Evolutionary conservation across 2,797 vertebrate species (phyloP), one percentile per base, ranked within the genome.

Genomic region (Chelon labrosus): DNA sequence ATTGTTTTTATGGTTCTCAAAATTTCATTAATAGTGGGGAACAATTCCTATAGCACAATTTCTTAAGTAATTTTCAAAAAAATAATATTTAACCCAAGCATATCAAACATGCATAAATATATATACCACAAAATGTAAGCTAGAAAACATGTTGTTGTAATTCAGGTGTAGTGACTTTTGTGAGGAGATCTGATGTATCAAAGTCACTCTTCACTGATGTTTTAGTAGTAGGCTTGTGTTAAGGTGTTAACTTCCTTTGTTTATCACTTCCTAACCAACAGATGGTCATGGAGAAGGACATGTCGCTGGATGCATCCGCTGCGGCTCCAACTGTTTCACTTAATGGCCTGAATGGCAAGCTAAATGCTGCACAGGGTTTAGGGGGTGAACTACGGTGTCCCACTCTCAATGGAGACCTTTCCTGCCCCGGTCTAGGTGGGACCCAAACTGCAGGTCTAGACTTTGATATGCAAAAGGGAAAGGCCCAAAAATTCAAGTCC

Each of bases 381-480:
- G 82, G 67, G 54, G 77, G 77, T 78, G 67, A 79, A 73, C 77
- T 92, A 16, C 73, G 50, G 72, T 44, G 62, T 50, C 86, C 90
- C 7, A 78, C 65, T 69, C 25, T 93, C 19, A 93, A 93, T 67
- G 90, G 90, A 83, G 85, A 89, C 44, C 58, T 89, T 70, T 85
- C 89, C 8, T 73, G 57, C 77, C 13, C 89, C 7, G 73, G 71
- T 53, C 37, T 90, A 13, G 82, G 85, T 22, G 69, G 41, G 0
- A 75, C 70, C 14, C 7, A 84, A 81, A 61, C 90, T 93, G 50
- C 70, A 83, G 2, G 17, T 92, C 2, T 89, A 91, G 19, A 50
- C 59, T 10, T 0, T 60, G 2, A 85, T 85, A 22, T 79, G 70
- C 59, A 87, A 35, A 35, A 35, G 31, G 31, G 31, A 35, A 35